Base-by-base conservation (phyloP, 2,113 vertebrate genomes). In the Brachionichthys hirsutus region DNA sequence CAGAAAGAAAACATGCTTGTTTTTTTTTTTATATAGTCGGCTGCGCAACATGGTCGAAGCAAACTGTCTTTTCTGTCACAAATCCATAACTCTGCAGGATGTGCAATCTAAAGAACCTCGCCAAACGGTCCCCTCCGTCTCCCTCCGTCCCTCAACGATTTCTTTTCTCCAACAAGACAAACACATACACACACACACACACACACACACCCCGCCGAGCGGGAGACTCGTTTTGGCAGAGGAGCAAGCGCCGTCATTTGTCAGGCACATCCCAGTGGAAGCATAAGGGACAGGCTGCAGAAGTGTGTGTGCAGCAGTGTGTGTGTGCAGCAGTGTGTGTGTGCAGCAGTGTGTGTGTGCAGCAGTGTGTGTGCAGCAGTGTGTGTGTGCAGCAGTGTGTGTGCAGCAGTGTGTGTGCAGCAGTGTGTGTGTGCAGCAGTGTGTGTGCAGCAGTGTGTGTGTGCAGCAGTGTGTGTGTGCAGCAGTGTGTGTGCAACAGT, bases 31-130 rank as follows among this genome's bases (percentile, higher is more conserved):
- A 54, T 30, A 77, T 71, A 62, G 75, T 83, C 78, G 59, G 48
- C 59, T 83, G 82, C 60, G 54, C 77, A 81, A 65, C 67, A 53
- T 62, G 76, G 71, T 82, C 45, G 59, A 85, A 85, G 46, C 52
- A 85, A 85, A 82, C 78, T 61, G 68, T 78, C 64, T 77, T 83
- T 78, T 75, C 74, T 68, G 70, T 76, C 66, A 77, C 65, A 84
- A 80, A 87, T 85, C 83, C 77, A 85, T 84, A 85, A 74, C 71
- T 38, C 36, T 69, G 75, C 80, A 83, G 77, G 70, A 73, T 69
- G 71, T 70, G 70, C 53, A 50, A 62, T 46, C 68, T 47, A 44
- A 34, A 40, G 41, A 70, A 62, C 64, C 36, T 38, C 1, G 36
- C 36, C 75, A 65, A n/a, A 40, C 17, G 22, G 57, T 43, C 42